Conservation (phyloP, 2,113 vertebrate genomes). For the Apteryx owenii region DNA sequence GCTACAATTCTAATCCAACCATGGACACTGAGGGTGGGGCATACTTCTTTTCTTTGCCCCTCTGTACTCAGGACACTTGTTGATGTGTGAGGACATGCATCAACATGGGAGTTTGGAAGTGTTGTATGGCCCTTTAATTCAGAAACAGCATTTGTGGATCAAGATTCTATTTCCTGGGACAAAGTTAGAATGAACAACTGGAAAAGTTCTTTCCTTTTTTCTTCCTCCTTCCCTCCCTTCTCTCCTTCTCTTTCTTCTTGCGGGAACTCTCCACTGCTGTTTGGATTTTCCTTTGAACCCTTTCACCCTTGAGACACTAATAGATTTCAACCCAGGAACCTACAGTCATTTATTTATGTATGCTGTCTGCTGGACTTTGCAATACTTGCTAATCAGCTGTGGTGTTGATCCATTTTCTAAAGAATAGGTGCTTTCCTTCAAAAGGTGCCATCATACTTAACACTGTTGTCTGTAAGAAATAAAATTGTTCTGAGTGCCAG, state of each 20-base stretch:
- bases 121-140: background rate
- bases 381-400: background rate
- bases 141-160: background rate
- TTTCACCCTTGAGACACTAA: background rate
- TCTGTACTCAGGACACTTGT: background rate
- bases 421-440: slow-evolving; percentile 2
- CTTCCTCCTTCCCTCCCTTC: background rate
- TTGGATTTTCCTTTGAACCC: background rate
- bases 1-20: background rate
- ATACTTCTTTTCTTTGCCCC: background rate
- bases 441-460: background rate
- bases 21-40: background rate
- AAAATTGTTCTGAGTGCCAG: background rate
- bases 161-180: background rate
- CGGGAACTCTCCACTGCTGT: background rate
- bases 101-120: background rate
- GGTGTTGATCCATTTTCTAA: slow-evolving; percentile 1
- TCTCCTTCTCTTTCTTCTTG: background rate
- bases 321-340: background rate
- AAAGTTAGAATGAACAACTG: background rate
- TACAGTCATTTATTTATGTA: slow-evolving; percentile 4
- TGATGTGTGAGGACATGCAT: background rate
- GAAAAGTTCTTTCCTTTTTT: background rate
- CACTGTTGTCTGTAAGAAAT: fast-evolving
- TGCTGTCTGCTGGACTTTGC: background rate